phyloP scores from a whole-genome alignment of 2,888 invertebrate species.

The Bruchidius siliquastri region DNA sequence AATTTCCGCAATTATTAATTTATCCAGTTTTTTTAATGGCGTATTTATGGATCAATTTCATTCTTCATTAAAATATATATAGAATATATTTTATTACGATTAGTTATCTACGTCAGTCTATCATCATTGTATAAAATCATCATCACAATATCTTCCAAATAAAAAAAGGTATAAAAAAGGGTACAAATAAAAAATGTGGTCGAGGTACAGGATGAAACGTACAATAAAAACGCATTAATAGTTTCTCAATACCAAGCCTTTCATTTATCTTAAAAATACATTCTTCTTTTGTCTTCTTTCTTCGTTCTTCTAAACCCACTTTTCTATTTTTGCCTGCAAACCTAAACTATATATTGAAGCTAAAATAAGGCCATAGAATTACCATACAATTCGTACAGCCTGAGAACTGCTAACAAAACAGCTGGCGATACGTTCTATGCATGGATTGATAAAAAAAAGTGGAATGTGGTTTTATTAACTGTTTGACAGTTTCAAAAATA shows the following conservation, averaged over 20 bases:
- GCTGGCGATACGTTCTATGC: background rate
- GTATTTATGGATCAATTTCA: too few species aligned
- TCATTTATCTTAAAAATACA: slow-evolving; percentile 37
- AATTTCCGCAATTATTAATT: too few species aligned
- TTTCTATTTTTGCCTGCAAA: slow-evolving; percentile 26
- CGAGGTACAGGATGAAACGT: slow-evolving; percentile 3
- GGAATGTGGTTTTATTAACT: too few species aligned
- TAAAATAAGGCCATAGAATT: slow-evolving; percentile 7
- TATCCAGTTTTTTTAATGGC: too few species aligned
- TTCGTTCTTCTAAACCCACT: slow-evolving; percentile 9
- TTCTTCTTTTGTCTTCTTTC: slow-evolving; percentile 30
- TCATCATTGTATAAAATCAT: background rate
- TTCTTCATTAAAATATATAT: too few species aligned
- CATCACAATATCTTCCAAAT: background rate
- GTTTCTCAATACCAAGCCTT: slow-evolving; percentile 30
- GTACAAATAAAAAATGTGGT: background rate
- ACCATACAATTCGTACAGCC: slow-evolving; percentile 1
- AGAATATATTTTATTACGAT: too few species aligned
- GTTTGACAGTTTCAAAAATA: too few species aligned
- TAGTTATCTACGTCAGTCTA: background rate
- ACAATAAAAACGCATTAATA: slow-evolving; percentile 7
- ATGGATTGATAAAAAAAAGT: background rate
- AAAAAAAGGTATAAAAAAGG: background rate
- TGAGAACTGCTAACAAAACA: background rate
- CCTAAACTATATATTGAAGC: slow-evolving; percentile 12